Percentiles rank a stretch among this genome's conserved stretches.
These are phyloP conservation scores for Ophonus ardosiacus DNA, from an alignment of 2,888 invertebrate species.

Conservation along the genomic window DNA sequence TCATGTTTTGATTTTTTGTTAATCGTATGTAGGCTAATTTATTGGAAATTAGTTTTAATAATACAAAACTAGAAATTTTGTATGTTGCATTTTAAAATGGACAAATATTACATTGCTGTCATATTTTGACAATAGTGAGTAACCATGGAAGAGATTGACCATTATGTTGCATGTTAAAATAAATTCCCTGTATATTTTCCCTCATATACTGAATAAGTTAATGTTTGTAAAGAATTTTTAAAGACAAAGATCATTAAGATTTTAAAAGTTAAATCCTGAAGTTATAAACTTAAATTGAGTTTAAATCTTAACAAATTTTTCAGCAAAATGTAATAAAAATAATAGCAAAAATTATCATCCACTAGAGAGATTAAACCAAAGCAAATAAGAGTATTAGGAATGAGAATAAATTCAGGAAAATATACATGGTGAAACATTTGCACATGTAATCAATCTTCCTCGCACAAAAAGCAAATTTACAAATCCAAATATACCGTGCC, in stretches of 20 bases:
- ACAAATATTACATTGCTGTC: no score
- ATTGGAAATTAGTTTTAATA: no score
- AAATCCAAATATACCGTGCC: slow-evolving; percentile 24
- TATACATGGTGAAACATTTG: slow-evolving; percentile 6
- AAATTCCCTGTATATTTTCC: no score
- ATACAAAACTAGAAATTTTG: no score
- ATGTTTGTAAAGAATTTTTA: slow-evolving; percentile 3
- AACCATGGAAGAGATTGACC: no score
- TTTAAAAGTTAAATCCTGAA: slow-evolving; percentile 23
- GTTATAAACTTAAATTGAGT: slow-evolving; percentile 34
- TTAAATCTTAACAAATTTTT: slow-evolving; percentile 25
- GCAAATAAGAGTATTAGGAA: neutral
- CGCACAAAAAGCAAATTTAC: slow-evolving; percentile 28
- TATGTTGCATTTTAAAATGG: no score
- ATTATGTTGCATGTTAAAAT: no score
- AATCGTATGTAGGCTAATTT: no score
- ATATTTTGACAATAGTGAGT: no score
- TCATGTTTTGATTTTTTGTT: no score
- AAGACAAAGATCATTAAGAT: neutral
- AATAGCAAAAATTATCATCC: slow-evolving; percentile 17
- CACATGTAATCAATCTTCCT: slow-evolving; percentile 39
- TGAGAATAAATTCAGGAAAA: neutral
- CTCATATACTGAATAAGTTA: neutral
- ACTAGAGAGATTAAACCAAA: neutral
- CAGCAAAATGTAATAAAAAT: neutral